phyloP scores from a whole-genome alignment of 2,888 invertebrate species.

The Agrochola lota region DNA sequence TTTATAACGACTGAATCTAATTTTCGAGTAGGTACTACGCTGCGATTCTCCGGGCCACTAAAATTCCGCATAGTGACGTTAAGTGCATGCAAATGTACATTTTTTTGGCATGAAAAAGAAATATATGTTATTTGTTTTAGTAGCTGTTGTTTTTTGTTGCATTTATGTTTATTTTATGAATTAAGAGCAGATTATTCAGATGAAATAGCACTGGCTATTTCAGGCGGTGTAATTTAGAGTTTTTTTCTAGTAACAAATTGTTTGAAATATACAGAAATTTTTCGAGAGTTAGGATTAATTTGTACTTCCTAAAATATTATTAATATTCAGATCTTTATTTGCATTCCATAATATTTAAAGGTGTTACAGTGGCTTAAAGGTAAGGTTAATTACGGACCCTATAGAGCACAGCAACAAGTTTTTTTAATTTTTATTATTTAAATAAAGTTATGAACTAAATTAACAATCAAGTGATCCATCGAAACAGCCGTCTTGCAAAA shows the following conservation, averaged over 20 bases:
- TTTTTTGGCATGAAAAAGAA: slow-evolving; percentile 25
- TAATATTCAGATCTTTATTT: too few relatives aligned
- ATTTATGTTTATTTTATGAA: slow-evolving; percentile 18
- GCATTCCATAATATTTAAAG: too few relatives aligned
- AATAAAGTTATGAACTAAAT: too few relatives aligned
- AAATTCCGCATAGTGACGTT: slow-evolving; percentile 53
- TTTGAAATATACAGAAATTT: not conserved
- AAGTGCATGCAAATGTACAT: slow-evolving; percentile 60
- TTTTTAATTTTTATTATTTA: too few relatives aligned
- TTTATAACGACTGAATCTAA: slow-evolving; percentile 39
- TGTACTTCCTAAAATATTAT: not conserved
- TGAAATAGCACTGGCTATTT: not conserved
- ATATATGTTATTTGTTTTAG: slow-evolving; percentile 31
- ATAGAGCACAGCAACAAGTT: too few relatives aligned
- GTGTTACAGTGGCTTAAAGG: too few relatives aligned
- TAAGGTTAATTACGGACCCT: too few relatives aligned
- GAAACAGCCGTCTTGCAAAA: not conserved
- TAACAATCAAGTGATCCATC: not conserved
- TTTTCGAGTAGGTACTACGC: slow-evolving; percentile 13
- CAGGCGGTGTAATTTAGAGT: not conserved
- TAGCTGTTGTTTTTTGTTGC: slow-evolving; percentile 34
- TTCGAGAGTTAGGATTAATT: not conserved
- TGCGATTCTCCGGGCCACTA: slow-evolving; percentile 24
- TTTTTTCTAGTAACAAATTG: not conserved
- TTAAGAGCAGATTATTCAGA: not conserved